Conservation (phyloP, 2,797 vertebrate genomes). For the Gymnoscopelus braueri region DNA sequence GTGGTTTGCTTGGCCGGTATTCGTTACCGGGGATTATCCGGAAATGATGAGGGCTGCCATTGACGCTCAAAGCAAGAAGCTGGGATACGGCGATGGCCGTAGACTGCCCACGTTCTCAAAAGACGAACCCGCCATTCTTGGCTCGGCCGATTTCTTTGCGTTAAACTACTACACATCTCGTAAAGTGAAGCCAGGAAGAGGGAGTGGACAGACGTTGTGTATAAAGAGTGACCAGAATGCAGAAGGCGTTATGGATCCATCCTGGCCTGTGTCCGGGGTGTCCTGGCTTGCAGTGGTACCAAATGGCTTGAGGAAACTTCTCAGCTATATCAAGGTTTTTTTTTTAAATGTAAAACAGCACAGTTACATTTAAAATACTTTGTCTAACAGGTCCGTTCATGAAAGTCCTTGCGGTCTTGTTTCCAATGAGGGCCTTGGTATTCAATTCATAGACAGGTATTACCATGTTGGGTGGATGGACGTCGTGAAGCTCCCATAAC, state of each 20-base stretch:
- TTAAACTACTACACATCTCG: slow-evolving; percentile 86
- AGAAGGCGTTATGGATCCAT: slow-evolving; percentile 76
- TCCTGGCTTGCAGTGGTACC: slow-evolving; percentile 84
- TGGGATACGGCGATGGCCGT: slow-evolving; percentile 55
- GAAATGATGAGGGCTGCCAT: slow-evolving; percentile 77
- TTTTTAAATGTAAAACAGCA: too few species aligned
- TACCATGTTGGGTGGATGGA: neutral
- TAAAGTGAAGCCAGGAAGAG: slow-evolving; percentile 72
- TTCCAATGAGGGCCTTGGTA: too few species aligned
- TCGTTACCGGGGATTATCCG: slow-evolving; percentile 85
- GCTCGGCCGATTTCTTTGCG: slow-evolving; percentile 87
- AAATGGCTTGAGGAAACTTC: slow-evolving; percentile 78
- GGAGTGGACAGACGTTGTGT: slow-evolving; percentile 35
- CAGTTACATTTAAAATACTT: too few species aligned
- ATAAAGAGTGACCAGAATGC: slow-evolving; percentile 68
- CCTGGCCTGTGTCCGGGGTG: slow-evolving; percentile 78
- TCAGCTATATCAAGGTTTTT: slow-evolving; percentile 87
- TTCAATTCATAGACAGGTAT: too few species aligned
- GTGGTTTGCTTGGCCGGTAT: slow-evolving; percentile 86
- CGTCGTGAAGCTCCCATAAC: neutral
- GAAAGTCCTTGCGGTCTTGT: too few species aligned
- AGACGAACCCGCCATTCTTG: slow-evolving; percentile 72
- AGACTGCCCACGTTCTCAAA: slow-evolving; percentile 82
- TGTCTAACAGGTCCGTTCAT: too few species aligned
- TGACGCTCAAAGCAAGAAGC: slow-evolving; percentile 72